Conservation (phyloP, 1,140 invertebrate species). For the Apis dorsata region DNA sequence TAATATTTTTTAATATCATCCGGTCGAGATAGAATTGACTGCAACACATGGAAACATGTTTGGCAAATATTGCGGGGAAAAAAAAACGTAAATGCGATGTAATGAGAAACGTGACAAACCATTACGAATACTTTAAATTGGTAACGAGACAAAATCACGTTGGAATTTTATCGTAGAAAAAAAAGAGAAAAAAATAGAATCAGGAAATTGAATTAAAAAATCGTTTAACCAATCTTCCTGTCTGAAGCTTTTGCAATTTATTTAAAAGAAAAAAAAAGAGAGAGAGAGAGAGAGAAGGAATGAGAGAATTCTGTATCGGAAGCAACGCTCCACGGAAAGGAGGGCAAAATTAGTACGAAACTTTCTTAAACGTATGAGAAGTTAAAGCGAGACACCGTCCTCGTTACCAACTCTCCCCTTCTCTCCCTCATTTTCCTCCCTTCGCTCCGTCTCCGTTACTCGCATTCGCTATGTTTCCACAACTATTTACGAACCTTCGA, state of each 20-base stretch:
- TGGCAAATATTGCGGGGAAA: background rate
- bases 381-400: conserved; percentile 48
- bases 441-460: conserved; percentile 1
- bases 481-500: conserved; percentile 63
- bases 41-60: background rate
- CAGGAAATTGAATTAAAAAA: background rate
- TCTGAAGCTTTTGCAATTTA: background rate
- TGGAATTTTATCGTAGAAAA: background rate
- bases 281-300: background rate
- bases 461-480: conserved; percentile 54
- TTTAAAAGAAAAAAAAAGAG: conserved; percentile 21
- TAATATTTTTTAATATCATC: conserved; percentile 23
- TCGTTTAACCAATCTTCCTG: no score
- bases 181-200: background rate
- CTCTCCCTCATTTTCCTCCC: background rate
- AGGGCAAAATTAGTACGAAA: conserved; percentile 35
- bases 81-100: background rate
- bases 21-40: background rate
- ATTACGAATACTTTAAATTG: conserved; percentile 15
- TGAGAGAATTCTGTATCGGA: no score
- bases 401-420: background rate
- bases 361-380: conserved; percentile 63
- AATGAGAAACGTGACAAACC: background rate
- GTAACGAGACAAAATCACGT: background rate
- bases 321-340: background rate